Conservation (phyloP, 2,113 vertebrate genomes). For the Lathamus discolor region DNA sequence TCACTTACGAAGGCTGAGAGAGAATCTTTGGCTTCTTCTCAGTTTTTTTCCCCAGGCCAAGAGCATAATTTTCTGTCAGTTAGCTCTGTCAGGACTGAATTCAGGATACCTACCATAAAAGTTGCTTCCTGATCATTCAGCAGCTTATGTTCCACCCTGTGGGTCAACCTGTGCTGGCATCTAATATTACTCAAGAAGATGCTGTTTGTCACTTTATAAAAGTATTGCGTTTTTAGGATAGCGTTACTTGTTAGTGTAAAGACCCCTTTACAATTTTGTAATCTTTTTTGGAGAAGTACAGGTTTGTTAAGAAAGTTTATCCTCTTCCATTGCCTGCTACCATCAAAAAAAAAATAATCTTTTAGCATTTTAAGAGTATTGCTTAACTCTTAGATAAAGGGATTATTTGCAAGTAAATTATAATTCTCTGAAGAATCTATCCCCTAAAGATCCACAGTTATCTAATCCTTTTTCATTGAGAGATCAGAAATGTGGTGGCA, state of each 20-base stretch:
- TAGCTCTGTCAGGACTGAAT: not conserved
- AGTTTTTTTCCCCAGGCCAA: not conserved
- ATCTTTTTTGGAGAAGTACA: not conserved
- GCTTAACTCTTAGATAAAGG: constrained; percentile 37
- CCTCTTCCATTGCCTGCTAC: not conserved
- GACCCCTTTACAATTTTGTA: not conserved
- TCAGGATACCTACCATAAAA: not conserved
- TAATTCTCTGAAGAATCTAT: constrained; percentile 49
- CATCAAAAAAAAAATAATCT: constrained; percentile 5
- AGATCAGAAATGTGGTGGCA: constrained; percentile 34
- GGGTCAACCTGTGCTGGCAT: not conserved
- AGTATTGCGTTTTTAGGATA: not conserved
- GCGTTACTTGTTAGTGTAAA: not conserved
- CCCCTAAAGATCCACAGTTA: constrained; percentile 45
- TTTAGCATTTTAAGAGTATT: constrained; percentile 32
- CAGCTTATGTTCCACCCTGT: not conserved
- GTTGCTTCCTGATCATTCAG: not conserved
- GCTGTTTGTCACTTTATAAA: not conserved
- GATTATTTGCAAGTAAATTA: constrained; percentile 40
- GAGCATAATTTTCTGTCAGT: not conserved
- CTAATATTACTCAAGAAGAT: not conserved
- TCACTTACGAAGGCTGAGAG: not conserved
- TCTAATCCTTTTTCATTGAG: constrained; percentile 34
- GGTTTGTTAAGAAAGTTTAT: not conserved
- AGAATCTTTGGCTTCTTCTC: not conserved